Evolutionary conservation across 2,797 vertebrate genomes (phyloP).

Genomic region (Amphiprion clarkii): DNA sequence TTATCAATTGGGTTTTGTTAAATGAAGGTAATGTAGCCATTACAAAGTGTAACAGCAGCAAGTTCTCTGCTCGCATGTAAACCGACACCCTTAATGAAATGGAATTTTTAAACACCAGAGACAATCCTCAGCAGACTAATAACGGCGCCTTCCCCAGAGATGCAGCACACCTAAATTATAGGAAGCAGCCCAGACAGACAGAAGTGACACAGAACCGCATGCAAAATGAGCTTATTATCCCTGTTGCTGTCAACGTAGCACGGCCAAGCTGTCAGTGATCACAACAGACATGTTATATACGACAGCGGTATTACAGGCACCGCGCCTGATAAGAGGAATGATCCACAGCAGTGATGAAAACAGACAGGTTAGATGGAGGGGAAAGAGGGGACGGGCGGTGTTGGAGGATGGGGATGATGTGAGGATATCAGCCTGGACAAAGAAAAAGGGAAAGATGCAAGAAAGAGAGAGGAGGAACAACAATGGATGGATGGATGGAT

Average conservation of each 20-base stretch:
- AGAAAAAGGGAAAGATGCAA: slow-evolving; percentile 3
- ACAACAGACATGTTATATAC: slow-evolving; percentile 77
- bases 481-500: slow-evolving; percentile 28
- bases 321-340: slow-evolving; percentile 64
- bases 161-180: slow-evolving; percentile 69
- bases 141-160: slow-evolving; percentile 64
- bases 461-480: slow-evolving; percentile 12
- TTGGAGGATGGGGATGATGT: slow-evolving; percentile 14
- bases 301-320: slow-evolving; percentile 53
- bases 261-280: slow-evolving; percentile 74
- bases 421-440: slow-evolving; percentile 25
- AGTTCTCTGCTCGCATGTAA: slow-evolving; percentile 45
- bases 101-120: slow-evolving; percentile 76
- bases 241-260: slow-evolving; percentile 64
- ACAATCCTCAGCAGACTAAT: slow-evolving; percentile 72
- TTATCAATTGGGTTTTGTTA: slow-evolving; percentile 60
- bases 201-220: slow-evolving; percentile 66
- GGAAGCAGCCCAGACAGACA: slow-evolving; percentile 67
- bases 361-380: slow-evolving; percentile 67
- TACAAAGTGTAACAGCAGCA: slow-evolving; percentile 59
- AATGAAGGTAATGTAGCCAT: slow-evolving; percentile 63
- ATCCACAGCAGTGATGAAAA: slow-evolving; percentile 72
- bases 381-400: slow-evolving; percentile 15
- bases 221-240: slow-evolving; percentile 79
- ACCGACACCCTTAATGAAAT: slow-evolving; percentile 69